Percentiles rank a stretch among this genome's conserved stretches.
These are phyloP conservation scores for Gonatopus flavifemur DNA, from an alignment of 1,140 invertebrate species.

Conservation along the genomic window DNA sequence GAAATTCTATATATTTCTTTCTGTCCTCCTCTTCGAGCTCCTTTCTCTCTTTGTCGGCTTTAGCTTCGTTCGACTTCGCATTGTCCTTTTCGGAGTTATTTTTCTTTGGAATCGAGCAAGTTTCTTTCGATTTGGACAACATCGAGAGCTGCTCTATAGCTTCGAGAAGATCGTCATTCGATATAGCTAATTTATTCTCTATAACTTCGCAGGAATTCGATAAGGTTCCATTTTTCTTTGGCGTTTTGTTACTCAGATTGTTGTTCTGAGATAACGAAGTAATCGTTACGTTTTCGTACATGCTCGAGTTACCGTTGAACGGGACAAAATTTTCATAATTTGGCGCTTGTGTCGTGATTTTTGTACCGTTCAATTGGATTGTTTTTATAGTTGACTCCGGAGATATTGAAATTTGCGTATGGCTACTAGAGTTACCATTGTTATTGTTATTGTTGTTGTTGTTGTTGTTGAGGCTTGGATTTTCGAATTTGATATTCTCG, in stretches of 20 bases:
- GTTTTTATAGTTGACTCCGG: slow-evolving; percentile 28
- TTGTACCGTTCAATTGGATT: slow-evolving; percentile 32
- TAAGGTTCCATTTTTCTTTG: slow-evolving; percentile 33
- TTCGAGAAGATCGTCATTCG: slow-evolving; percentile 56
- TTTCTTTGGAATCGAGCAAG: slow-evolving; percentile 45
- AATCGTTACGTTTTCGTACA: slow-evolving; percentile 46
- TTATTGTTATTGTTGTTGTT: not conserved
- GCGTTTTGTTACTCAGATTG: slow-evolving; percentile 29
- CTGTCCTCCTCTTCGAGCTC: slow-evolving; percentile 45
- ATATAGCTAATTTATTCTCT: slow-evolving; percentile 58
- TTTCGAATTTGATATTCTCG: slow-evolving; percentile 37
- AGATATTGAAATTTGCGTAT: too few species aligned
- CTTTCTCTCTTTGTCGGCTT: slow-evolving; percentile 48
- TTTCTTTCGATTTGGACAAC: slow-evolving; percentile 48
- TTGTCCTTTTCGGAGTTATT: slow-evolving; percentile 56
- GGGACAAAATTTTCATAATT: slow-evolving; percentile 36
- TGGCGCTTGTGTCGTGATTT: slow-evolving; percentile 21
- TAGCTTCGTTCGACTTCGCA: slow-evolving; percentile 57
- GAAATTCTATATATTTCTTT: slow-evolving; percentile 51
- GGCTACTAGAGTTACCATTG: too few species aligned
- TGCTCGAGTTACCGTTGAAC: slow-evolving; percentile 41
- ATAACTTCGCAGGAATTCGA: slow-evolving; percentile 44
- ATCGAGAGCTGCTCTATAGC: slow-evolving; percentile 53
- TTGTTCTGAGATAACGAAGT: slow-evolving; percentile 19
- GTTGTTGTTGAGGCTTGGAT: slow-evolving; percentile 13